Evolutionary conservation across 2,888 invertebrate species (phyloP).

Genomic region (Dicyrtomina minuta): DNA sequence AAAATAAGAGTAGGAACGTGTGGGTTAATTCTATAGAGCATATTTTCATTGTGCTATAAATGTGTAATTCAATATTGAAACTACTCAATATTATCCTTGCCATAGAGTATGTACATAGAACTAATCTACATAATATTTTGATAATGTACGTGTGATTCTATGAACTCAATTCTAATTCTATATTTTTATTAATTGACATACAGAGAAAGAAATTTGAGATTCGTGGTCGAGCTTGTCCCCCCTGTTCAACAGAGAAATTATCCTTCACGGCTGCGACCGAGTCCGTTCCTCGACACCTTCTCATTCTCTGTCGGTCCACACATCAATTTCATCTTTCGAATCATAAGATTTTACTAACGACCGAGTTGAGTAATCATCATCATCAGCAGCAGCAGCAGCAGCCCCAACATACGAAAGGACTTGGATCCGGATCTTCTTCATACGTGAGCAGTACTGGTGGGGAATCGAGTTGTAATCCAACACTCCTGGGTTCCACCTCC

Average conservation of each 20-base stretch:
- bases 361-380: constrained; percentile 22
- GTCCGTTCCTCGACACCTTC: constrained; percentile 87
- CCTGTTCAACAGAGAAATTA: constrained; percentile 67
- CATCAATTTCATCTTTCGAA: constrained; percentile 81
- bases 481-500: constrained; percentile 32
- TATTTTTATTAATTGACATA: constrained; percentile 35
- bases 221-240: constrained; percentile 73
- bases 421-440: constrained; percentile 21
- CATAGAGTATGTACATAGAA: no score
- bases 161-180: no score
- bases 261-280: constrained; percentile 89
- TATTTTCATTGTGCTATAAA: no score
- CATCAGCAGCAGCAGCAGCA: constrained; percentile 24
- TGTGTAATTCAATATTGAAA: no score
- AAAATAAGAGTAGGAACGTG: no score
- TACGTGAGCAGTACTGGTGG: constrained; percentile 35
- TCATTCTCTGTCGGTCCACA: constrained; percentile 84
- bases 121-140: no score
- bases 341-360: constrained; percentile 43
- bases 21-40: no score
- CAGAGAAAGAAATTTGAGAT: constrained; percentile 95
- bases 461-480: constrained; percentile 47
- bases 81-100: no score
- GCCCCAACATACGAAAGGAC: constrained; percentile 19
- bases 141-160: no score